A percentile compares a stretch with the other conserved stretches of the same genome.
phyloP scores from a whole-genome alignment of 1,140 invertebrate species.

The Belonocnema kinseyi region DNA sequence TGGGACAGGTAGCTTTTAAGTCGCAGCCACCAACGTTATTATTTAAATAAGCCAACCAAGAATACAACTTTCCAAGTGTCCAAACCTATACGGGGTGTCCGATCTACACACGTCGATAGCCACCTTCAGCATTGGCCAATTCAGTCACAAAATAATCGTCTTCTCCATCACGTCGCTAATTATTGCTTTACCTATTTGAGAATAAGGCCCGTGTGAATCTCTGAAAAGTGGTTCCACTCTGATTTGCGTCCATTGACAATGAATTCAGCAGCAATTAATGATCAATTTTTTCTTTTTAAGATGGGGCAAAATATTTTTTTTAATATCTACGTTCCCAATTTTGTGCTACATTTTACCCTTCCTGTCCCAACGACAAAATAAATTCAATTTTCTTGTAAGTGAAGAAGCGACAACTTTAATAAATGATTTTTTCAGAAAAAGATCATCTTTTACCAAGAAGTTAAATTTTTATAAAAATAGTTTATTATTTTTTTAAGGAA shows the following conservation, averaged over 20 bases:
- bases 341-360: no score
- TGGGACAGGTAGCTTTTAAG: conserved; percentile 46
- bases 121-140: conserved; percentile 12
- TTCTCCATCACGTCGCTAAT: background rate
- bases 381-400: no score
- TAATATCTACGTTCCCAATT: no score
- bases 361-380: no score
- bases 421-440: no score
- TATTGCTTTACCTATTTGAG: conserved; percentile 16
- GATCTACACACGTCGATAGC: conserved; percentile 17
- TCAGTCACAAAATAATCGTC: conserved; percentile 21
- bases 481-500: no score
- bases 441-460: no score
- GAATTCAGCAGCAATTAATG: no score
- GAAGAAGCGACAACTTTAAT: no score
- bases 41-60: conserved; percentile 49
- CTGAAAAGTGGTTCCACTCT: background rate
- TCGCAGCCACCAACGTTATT: conserved; percentile 40
- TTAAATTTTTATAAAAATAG: no score
- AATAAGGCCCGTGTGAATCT: background rate
- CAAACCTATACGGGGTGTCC: background rate
- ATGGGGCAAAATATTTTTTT: no score
- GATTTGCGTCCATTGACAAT: background rate
- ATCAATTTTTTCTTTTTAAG: no score
- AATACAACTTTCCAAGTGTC: conserved; percentile 19